These are phyloP conservation scores for Sylvilagus bachmani DNA, from an alignment of 2,113 vertebrate genomes.

Conservation along the genomic window DNA sequence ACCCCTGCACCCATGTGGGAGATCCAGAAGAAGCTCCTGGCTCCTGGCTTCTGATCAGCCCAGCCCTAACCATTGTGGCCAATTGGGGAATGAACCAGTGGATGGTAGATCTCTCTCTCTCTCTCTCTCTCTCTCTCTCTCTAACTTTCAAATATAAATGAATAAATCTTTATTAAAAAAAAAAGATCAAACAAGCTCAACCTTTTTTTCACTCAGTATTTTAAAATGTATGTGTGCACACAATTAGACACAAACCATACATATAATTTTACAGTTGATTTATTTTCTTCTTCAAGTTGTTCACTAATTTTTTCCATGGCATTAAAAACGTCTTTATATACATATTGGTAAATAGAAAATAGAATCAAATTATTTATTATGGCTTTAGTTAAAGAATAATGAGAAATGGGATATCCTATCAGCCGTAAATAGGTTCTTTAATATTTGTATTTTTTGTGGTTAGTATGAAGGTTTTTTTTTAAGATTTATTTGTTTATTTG, in stretches of 20 bases:
- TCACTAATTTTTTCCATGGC: neutral
- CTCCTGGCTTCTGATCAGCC: no score
- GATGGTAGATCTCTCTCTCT: no score
- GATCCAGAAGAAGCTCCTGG: no score
- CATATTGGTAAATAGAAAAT: neutral
- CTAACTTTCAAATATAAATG: no score
- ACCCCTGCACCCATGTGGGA: no score
- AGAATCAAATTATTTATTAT: neutral
- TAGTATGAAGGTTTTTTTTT: neutral
- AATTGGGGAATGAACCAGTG: no score
- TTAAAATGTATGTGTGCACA: neutral
- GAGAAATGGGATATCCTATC: neutral
- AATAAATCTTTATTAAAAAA: no score
- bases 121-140: no score
- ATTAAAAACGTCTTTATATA: conserved; percentile 23
- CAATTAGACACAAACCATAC: neutral
- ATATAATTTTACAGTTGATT: neutral
- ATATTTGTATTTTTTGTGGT: neutral
- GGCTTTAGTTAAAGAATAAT: neutral
- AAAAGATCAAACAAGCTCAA: neutral
- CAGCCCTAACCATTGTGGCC: no score
- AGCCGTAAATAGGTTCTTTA: neutral
- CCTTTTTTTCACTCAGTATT: neutral
- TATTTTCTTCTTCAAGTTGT: neutral
- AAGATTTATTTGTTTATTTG: neutral